Base-by-base conservation (phyloP, 2,113 vertebrate genomes). In the Rhineura floridana region DNA sequence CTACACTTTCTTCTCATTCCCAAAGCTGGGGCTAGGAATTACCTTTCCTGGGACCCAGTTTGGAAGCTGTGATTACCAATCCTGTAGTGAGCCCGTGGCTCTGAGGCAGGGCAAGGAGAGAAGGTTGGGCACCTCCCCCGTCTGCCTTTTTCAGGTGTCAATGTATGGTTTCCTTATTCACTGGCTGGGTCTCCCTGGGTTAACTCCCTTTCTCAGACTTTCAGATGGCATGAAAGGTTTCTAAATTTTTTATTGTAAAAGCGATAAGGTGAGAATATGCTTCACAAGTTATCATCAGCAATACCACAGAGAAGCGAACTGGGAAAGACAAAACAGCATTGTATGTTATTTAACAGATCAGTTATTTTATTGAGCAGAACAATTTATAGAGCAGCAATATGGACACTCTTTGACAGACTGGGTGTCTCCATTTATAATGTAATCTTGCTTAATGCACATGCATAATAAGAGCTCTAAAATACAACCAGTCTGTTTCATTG, bases 331-430 rank as follows among this genome's bases (percentile, higher is more conserved):
- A 86, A 89, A 30, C 39, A 81, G 55, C n/a, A 50, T 72, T 94
- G 76, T 83, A 91, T 90, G 93, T 95, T 95, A 92, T 93, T 92
- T 93, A 92, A 8, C 9, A 44, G 88, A 67, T 83, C 63, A 84
- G 78, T 94, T 73, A 86, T 80, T 94, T 92, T 90, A 90, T 93
- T 75, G 83, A 94, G 50, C 65, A 83, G 59, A 92, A 91, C 17
- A 90, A 91, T 92, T 93, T 89, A 89, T 81, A 88, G 82, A 90
- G 6, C 33, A 87, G 59, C 83, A 87, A 83, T 92, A 78, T 77
- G 83, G 75, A 75, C 65, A 6, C 12, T 36, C 89, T 93, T 90
- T 82, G 63, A 91, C 46, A 93, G 42, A 15, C 70, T 89, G 28
- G 3, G 15, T 90, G 90, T 87, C 86, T 85, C 2, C 85, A 67